Evolutionary conservation across 2,888 invertebrate species (phyloP).

Genomic region (Gisinianus flammeolus): DNA sequence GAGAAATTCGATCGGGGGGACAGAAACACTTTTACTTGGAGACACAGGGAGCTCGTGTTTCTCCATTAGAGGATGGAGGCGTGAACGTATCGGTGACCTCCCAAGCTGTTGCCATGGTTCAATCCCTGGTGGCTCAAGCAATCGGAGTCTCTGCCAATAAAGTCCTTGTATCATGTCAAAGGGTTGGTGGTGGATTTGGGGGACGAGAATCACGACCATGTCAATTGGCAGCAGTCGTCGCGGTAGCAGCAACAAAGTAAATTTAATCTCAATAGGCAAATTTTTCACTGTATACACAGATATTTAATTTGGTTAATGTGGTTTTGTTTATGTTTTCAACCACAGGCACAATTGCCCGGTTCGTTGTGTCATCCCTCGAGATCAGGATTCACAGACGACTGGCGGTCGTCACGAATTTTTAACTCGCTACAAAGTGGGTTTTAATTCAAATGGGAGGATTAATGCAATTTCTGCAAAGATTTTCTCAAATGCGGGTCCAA

Average conservation of each 20-base stretch:
- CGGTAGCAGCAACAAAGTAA: conserved; percentile 77
- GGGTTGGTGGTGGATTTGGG: conserved; percentile 94
- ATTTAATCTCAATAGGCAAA: conserved; percentile 30
- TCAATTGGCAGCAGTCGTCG: conserved; percentile 74
- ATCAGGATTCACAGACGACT: conserved; percentile 90
- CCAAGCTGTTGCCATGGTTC: conserved; percentile 71
- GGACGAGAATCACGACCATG: conserved; percentile 85
- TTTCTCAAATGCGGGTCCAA: conserved; percentile 83
- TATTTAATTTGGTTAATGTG: background rate
- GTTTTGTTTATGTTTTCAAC: background rate
- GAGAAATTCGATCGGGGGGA: conserved; percentile 79
- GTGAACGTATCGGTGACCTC: conserved; percentile 83
- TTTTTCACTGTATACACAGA: background rate
- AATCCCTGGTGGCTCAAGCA: conserved; percentile 64
- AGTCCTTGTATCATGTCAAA: conserved; percentile 61
- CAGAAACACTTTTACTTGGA: conserved; percentile 98
- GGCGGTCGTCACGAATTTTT: conserved; percentile 90
- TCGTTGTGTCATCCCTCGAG: conserved; percentile 86
- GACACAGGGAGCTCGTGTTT: conserved; percentile 67
- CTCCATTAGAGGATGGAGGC: conserved; percentile 76
- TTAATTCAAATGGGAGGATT: conserved; percentile 76
- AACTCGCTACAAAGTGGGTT: conserved; percentile 82
- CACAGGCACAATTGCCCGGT: conserved; percentile 76
- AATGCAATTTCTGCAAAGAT: conserved; percentile 74
- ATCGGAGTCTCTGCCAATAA: conserved; percentile 34